A percentile compares a stretch with the other conserved stretches of the same genome.
Conservation (phyloP, 2,113 vertebrate genomes). For the Ictalurus punctatus region DNA sequence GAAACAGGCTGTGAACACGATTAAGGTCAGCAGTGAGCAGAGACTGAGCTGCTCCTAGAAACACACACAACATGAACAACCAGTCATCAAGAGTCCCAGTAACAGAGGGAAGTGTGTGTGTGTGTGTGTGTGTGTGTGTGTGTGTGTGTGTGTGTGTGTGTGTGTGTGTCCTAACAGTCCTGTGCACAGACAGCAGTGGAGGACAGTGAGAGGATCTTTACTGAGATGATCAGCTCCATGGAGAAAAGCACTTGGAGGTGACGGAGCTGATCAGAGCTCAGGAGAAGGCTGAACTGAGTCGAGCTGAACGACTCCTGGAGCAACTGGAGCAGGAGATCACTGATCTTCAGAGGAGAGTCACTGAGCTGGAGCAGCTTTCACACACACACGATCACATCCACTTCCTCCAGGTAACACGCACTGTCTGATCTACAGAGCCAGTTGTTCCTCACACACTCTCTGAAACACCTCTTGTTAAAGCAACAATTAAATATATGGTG, state of each 20-base stretch:
- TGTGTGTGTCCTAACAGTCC: background rate
- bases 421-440: no score
- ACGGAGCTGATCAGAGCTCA: no score
- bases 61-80: background rate
- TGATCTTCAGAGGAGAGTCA: constrained; percentile 38
- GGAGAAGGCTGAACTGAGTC: background rate
- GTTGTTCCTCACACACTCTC: no score
- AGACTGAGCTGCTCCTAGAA: background rate
- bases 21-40: background rate
- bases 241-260: background rate
- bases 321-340: constrained; percentile 29
- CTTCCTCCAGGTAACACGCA: constrained; percentile 36
- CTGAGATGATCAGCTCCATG: constrained; percentile 1
- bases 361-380: constrained; percentile 47
- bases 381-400: constrained; percentile 45
- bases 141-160: background rate
- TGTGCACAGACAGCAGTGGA: background rate
- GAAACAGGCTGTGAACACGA: no score
- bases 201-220: background rate
- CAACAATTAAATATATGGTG: no score
- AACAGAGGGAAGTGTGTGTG: background rate
- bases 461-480: no score
- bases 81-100: background rate
- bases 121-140: background rate
- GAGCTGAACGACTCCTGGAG: background rate